Conservation (phyloP, 1,140 invertebrate species). For the Luehdorfia chinensis region DNA sequence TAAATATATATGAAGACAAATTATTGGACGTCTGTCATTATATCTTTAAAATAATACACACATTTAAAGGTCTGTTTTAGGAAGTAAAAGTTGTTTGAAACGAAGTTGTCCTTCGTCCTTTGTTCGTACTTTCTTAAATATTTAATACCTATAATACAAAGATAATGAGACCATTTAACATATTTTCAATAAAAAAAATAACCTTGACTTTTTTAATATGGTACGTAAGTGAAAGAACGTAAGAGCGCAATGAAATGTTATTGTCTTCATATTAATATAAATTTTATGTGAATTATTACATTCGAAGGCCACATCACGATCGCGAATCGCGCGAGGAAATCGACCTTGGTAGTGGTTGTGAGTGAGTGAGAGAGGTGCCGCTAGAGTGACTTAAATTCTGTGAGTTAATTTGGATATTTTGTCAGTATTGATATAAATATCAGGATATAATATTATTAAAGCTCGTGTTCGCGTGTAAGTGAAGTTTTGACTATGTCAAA, state of each 20-base stretch:
- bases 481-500: no score
- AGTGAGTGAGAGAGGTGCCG: slow-evolving; percentile 12
- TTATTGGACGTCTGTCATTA: no score
- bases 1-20: no score
- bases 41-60: no score
- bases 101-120: no score
- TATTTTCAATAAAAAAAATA: neutral
- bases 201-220: slow-evolving; percentile 15
- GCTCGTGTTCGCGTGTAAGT: no score
- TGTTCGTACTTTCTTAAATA: no score
- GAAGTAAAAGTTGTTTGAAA: no score
- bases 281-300: slow-evolving; percentile 16
- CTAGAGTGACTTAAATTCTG: neutral
- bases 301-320: slow-evolving; percentile 11
- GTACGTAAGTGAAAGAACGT: slow-evolving; percentile 13
- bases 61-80: no score
- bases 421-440: no score
- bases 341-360: slow-evolving; percentile 17
- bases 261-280: slow-evolving; percentile 10
- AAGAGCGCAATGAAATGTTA: slow-evolving; percentile 7
- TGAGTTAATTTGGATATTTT: neutral
- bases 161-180: no score
- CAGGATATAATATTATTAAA: neutral
- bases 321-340: slow-evolving; percentile 15
- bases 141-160: no score